Evolutionary conservation across 2,888 invertebrate species (phyloP).

Genomic region (Rosalia funebris): DNA sequence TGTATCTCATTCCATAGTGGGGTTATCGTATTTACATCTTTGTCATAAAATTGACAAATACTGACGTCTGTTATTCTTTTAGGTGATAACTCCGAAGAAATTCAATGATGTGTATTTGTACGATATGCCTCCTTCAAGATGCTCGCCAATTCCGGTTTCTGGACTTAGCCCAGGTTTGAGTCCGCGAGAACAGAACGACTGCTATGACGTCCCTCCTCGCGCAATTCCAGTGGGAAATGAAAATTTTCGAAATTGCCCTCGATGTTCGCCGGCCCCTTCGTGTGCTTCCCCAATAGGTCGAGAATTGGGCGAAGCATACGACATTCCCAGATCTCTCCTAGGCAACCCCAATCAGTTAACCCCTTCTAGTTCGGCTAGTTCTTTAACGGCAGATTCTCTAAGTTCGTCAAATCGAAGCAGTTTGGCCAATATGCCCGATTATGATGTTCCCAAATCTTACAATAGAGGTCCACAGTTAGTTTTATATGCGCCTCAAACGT

Average conservation of each 20-base stretch:
- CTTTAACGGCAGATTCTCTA: slow-evolving; percentile 71
- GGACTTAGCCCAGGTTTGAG: slow-evolving; percentile 58
- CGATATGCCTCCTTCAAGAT: slow-evolving; percentile 69
- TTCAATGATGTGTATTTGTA: slow-evolving; percentile 79
- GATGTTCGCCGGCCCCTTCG: slow-evolving; percentile 66
- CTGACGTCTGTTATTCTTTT: no score
- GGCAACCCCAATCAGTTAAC: slow-evolving; percentile 69
- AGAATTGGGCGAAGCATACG: slow-evolving; percentile 69
- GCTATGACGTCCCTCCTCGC: slow-evolving; percentile 73
- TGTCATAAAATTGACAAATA: no score
- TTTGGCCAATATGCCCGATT: slow-evolving; percentile 71
- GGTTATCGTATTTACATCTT: no score
- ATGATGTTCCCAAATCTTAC: slow-evolving; percentile 74
- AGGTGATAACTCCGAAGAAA: slow-evolving; percentile 78
- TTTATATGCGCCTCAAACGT: slow-evolving; percentile 61
- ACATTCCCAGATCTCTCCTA: slow-evolving; percentile 70
- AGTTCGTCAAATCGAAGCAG: slow-evolving; percentile 67
- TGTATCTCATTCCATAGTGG: no score
- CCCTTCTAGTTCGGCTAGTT: slow-evolving; percentile 75
- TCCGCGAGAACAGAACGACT: slow-evolving; percentile 58
- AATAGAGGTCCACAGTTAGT: slow-evolving; percentile 57
- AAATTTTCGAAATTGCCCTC: slow-evolving; percentile 67
- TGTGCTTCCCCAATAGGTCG: slow-evolving; percentile 61
- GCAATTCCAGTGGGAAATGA: slow-evolving; percentile 68
- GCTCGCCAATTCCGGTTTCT: slow-evolving; percentile 57